A percentile compares a stretch with the other conserved stretches of the same genome.
phyloP scores from a whole-genome alignment of 2,113 vertebrate species.

The Rhynchomys soricoides region DNA sequence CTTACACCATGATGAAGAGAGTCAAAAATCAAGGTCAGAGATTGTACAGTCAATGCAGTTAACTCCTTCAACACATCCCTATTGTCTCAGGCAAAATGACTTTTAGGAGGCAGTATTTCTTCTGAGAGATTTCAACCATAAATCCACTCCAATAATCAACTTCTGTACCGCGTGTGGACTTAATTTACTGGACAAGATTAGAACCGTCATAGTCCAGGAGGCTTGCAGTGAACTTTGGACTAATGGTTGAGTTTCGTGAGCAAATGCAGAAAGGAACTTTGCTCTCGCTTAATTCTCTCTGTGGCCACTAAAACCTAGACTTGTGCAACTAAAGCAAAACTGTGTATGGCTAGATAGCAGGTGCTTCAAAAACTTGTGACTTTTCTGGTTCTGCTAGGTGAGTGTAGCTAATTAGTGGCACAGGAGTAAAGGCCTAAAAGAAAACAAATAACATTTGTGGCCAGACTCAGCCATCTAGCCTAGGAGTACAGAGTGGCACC shows the following conservation, averaged over 20 bases:
- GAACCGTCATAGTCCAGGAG: constrained; percentile 9
- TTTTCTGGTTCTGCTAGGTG: neutral
- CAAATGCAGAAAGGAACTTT: constrained; percentile 52
- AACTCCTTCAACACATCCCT: neutral
- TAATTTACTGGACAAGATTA: neutral
- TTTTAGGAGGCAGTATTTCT: neutral
- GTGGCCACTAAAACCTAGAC: neutral
- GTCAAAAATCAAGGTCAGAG: neutral
- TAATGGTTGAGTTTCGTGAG: neutral
- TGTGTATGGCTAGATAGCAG: neutral
- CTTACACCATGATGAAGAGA: neutral
- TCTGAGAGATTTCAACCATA: neutral
- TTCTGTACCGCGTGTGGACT: neutral
- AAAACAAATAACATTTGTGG: neutral
- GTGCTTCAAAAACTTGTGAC: neutral
- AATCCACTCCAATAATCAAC: neutral
- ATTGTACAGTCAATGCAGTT: neutral
- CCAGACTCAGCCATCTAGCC: neutral
- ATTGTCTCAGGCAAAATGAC: neutral
- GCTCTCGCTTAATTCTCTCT: constrained; percentile 14
- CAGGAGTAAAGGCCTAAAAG: neutral
- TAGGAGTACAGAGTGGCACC: neutral
- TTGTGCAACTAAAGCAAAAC: constrained; percentile 12
- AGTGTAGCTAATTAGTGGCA: constrained; percentile 14
- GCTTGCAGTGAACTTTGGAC: constrained; percentile 31